These are phyloP conservation scores for Physeter macrocephalus DNA, from an alignment of 2,113 vertebrate species.

Conservation along the genomic window DNA sequence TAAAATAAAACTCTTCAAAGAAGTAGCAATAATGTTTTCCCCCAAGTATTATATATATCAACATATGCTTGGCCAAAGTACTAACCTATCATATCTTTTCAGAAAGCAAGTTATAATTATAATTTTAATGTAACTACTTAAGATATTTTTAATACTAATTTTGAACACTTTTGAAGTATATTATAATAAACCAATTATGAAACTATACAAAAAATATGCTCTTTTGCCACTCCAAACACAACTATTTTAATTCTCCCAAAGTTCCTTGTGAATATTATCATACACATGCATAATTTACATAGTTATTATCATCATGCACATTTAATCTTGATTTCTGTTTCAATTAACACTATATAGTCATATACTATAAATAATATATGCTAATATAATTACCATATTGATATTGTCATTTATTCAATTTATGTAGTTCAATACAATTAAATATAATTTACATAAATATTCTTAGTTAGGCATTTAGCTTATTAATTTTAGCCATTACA, in stretches of 20 bases:
- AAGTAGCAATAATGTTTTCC: neutral
- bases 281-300: neutral
- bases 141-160: slow-evolving; percentile 14
- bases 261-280: neutral
- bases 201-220: neutral
- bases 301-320: neutral
- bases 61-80: neutral
- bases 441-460: neutral
- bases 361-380: neutral
- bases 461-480: neutral
- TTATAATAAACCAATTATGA: neutral
- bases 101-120: neutral
- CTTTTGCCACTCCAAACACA: neutral
- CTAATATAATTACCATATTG: neutral
- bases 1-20: neutral
- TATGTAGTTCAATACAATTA: neutral
- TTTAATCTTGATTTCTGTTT: neutral
- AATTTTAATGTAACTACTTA: neutral
- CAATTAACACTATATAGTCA: neutral
- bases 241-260: neutral
- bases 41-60: neutral
- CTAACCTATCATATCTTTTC: neutral
- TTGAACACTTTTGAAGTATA: neutral
- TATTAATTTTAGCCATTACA: neutral
- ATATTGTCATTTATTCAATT: neutral